These are phyloP conservation scores for Hyphantria cunea DNA, from an alignment of 1,140 invertebrate genomes.

Conservation along the genomic window DNA sequence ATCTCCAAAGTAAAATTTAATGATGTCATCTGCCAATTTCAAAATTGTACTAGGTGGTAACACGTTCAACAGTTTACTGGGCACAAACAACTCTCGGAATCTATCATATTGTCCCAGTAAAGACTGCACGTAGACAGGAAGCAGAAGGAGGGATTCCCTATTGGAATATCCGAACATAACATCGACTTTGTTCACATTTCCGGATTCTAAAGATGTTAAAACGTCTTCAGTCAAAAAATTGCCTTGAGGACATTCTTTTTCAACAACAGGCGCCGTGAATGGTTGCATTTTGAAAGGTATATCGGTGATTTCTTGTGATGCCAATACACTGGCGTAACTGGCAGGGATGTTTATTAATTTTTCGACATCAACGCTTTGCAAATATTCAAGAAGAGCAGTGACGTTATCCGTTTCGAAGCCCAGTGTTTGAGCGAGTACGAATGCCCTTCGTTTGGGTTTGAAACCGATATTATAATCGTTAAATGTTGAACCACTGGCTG, in stretches of 20 bases:
- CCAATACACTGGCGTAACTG: slow-evolving; percentile 33
- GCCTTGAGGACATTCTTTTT: slow-evolving; percentile 55
- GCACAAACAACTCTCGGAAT: slow-evolving; percentile 50
- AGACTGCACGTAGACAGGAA: slow-evolving; percentile 10
- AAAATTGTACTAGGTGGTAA: slow-evolving; percentile 40
- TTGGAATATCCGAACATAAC: slow-evolving; percentile 82
- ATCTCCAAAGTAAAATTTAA: slow-evolving; percentile 75
- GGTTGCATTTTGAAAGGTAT: slow-evolving; percentile 16
- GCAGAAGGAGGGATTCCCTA: slow-evolving; percentile 75
- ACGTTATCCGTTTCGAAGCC: slow-evolving; percentile 58
- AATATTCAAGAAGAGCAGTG: slow-evolving; percentile 65
- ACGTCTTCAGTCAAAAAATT: slow-evolving; percentile 62
- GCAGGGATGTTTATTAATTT: slow-evolving; percentile 53
- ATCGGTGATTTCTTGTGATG: slow-evolving; percentile 45
- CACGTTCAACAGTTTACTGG: slow-evolving; percentile 43
- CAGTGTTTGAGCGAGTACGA: slow-evolving; percentile 54
- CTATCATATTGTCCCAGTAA: slow-evolving; percentile 42
- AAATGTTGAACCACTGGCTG: slow-evolving; percentile 39
- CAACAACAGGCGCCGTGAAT: slow-evolving; percentile 56
- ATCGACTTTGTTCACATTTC: slow-evolving; percentile 81
- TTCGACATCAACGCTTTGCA: slow-evolving; percentile 64
- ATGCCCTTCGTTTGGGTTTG: slow-evolving; percentile 40
- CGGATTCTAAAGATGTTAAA: slow-evolving; percentile 52
- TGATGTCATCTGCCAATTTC: slow-evolving; percentile 59
- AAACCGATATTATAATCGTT: slow-evolving; percentile 33